Base-by-base conservation (phyloP, 1,140 invertebrate species). In the Daktulosphaira vitifoliae region DNA sequence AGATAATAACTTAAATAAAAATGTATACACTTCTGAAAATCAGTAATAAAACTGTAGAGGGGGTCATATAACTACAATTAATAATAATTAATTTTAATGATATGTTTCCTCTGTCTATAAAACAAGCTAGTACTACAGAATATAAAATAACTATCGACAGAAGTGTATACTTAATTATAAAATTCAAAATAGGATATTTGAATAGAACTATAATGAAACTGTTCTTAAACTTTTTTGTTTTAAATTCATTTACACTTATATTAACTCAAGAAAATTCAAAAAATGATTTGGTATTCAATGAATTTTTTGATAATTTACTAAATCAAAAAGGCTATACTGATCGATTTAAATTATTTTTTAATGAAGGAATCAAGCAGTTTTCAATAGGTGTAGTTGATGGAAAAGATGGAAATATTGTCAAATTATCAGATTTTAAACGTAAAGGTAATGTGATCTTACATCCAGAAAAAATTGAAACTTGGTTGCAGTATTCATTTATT, bases 381-480 rank as follows among this genome's bases (percentile, higher is more conserved):
- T 62, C 56, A 29, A 25, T 62, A 29, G 56, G 56, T 46, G 18
- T 62, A 9, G 44, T 62, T 46, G 18, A 26, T 22, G 56, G 56
- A 62, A 44, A 38, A n/a, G 56, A 39, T 48, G 56, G 56, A 20
- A 38, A 16, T 46, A 46, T 62, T 33, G 11, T 44, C 15, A 29
- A 62, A 62, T 44, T 62, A 62, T 62, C 56, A 62, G 44, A 62
- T 18, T 26, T 62, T 20, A n/a, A 46, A 0, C 56, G 56, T 46
- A 62, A 4, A 15, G 56, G 56, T 22, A 33, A 62, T 33, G 25
- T 62, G 2, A 62, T 48, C 29, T n/a, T 62, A 3, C n/a, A 62
- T 11, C 42, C 56, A 15, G 56, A 39, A 22, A 46, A 62, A 33
- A 16, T 48, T 4, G 56, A 62, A 46, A 46, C 42, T 0, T 62